Conservation (phyloP, 64 coral and sea anemone genomes). For the Stylophora pistillata region DNA sequence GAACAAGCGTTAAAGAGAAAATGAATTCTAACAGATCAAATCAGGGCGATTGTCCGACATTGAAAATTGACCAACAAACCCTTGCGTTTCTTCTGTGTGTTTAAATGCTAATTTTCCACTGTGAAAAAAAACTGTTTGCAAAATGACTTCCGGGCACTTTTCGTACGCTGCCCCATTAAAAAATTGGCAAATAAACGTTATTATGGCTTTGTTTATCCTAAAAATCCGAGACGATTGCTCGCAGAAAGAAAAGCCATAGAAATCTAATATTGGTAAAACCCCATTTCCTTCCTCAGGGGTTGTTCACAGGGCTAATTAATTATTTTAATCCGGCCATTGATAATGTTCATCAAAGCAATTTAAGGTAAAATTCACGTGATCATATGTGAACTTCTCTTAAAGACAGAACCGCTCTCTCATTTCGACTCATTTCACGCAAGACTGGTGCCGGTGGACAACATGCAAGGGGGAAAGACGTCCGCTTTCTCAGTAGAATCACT, state of each 20-base stretch:
- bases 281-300: constrained; percentile 45
- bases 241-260: constrained; percentile 21
- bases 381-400: constrained; percentile 2
- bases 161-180: constrained; percentile 10
- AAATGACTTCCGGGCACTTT: constrained; percentile 54
- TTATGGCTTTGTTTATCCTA: constrained; percentile 40
- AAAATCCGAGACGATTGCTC: constrained; percentile 22
- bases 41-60: too few species aligned
- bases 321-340: constrained; percentile 50
- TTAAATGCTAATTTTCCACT: constrained; percentile 39
- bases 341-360: constrained; percentile 52
- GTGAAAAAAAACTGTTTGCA: constrained; percentile 41
- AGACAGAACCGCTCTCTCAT: not conserved
- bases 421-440: constrained; percentile 5
- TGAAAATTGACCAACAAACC: constrained; percentile 10
- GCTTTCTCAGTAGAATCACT: constrained; percentile 75
- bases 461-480: constrained; percentile 43
- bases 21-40: too few species aligned
- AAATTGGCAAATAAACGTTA: constrained; percentile 34
- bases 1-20: not conserved
- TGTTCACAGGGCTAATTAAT: constrained; percentile 28
- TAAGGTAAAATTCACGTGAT: constrained; percentile 39
- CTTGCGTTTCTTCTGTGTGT: not conserved
- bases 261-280: constrained; percentile 37
- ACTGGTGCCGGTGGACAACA: not conserved